Conservation (phyloP, 2,113 vertebrate genomes). For the Tetrao urogallus region DNA sequence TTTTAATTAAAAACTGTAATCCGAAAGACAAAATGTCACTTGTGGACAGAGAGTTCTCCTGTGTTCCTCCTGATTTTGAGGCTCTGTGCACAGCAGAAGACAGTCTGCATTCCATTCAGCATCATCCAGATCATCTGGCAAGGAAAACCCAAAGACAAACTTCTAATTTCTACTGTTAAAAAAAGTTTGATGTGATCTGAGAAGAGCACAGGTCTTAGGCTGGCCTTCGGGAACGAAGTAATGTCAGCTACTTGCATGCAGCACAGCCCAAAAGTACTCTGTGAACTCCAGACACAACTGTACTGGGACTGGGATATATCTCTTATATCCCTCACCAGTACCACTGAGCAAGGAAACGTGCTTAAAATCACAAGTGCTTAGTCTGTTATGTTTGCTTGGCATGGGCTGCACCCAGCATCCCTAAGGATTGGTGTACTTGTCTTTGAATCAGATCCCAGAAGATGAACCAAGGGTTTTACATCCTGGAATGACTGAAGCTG, state of each 20-base stretch:
- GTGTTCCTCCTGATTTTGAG: not conserved
- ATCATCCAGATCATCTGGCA: accelerated
- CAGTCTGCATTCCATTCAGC: not conserved
- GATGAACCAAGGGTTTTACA: not conserved
- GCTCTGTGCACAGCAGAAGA: not conserved
- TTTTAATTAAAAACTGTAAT: slow-evolving; percentile 75
- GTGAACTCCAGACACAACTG: not conserved
- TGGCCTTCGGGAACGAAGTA: not conserved
- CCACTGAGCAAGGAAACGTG: not conserved
- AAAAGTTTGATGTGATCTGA: not conserved
- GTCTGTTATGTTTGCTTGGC: not conserved
- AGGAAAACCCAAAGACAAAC: not conserved
- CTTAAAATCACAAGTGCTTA: slow-evolving; percentile 11
- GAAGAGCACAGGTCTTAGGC: not conserved
- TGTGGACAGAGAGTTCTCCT: slow-evolving; percentile 42
- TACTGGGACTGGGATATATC: not conserved
- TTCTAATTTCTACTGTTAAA: not conserved
- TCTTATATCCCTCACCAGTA: not conserved
- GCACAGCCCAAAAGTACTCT: not conserved
- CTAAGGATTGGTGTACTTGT: not conserved
- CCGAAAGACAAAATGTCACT: slow-evolving; percentile 62
- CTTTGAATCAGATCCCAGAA: not conserved
- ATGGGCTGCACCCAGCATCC: not conserved
- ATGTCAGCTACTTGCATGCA: not conserved
- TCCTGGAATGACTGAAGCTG: slow-evolving; percentile 3